Evolutionary conservation across 2,797 vertebrate genomes (phyloP), one percentile per base, ranked within the genome.

Genomic region (Limnodromus scolopaceus): DNA sequence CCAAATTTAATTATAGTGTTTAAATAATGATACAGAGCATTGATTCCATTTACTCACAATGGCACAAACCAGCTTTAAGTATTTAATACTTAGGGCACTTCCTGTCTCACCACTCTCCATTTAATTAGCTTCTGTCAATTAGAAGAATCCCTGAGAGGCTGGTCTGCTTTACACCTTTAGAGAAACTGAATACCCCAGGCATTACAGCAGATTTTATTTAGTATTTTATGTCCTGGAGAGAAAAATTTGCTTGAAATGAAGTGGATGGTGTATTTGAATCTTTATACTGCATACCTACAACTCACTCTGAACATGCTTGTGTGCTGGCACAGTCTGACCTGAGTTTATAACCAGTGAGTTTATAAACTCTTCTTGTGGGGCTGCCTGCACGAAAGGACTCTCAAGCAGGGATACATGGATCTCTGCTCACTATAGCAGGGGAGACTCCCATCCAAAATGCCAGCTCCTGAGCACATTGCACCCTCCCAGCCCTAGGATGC

Each of bases 61-160:
- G 72, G 84, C 72, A 95, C 86, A 93, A 95, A 91, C 54, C 88
- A 91, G 71, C 82, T 94, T 92, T 87, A 94, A 95, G 96, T 89
- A 91, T 95, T 91, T 94, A 97, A 95, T 89, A 95, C 94, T 88
- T 80, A 46, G 65, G 88, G 93, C 92, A 61, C 41, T 85, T 95
- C 95, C 92, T 91, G 49, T 92, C 93, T 96, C 61, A 13, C 66
- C 4, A 4, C 61, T 94, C 92, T 53, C 41, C 5, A 1, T 92
- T 97, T 96, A 96, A 96, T 97, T 88, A 96, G 89, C 60, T 91
- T 81, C 81, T 94, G 78, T 91, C 95, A 91, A 97, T 93, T 96
- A 94, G 58, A 97, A 92, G 87, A 95, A 87, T 71, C 88, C 86
- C 92, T 61, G 38, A 96, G 94, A 94, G 86, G 45, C 17, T 51